phyloP scores from a whole-genome alignment of 2,888 invertebrate genomes.

The Trachelus iudaicus region DNA sequence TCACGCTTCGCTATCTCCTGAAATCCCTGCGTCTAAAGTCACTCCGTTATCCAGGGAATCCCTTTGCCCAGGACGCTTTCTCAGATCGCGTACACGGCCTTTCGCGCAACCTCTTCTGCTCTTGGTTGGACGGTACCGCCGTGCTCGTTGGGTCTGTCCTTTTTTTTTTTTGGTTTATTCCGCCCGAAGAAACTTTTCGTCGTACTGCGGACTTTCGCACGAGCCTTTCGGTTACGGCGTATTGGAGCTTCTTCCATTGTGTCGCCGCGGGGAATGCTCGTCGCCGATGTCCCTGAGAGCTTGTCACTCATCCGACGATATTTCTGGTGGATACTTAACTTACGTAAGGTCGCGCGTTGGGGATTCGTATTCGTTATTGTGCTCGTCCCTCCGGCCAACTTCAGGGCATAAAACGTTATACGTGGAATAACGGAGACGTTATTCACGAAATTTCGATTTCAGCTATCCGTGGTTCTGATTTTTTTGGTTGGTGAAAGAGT shows the following conservation, averaged over 20 bases:
- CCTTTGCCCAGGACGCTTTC: too few species aligned
- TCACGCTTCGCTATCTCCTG: not conserved
- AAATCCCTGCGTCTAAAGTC: too few species aligned
- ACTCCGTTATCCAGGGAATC: too few species aligned
- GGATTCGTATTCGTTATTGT: not conserved
- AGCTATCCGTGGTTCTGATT: too few species aligned
- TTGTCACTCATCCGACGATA: constrained; percentile 55
- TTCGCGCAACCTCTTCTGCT: not conserved
- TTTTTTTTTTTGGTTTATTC: not conserved
- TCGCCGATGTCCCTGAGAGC: constrained; percentile 46
- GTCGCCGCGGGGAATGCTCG: constrained; percentile 30
- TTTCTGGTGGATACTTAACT: constrained; percentile 45
- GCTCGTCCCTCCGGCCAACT: not conserved
- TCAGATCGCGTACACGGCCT: too few species aligned
- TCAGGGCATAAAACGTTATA: too few species aligned
- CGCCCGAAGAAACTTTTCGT: not conserved
- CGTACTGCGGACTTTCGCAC: constrained; percentile 3
- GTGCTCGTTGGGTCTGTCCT: not conserved
- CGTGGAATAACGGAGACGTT: too few species aligned
- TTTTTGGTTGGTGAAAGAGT: too few species aligned
- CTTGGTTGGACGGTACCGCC: not conserved
- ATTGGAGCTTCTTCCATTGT: constrained; percentile 13
- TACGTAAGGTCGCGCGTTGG: constrained; percentile 25
- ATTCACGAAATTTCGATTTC: too few species aligned
- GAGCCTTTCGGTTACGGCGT: constrained; percentile 1